These are phyloP conservation scores for Rhagonycha fulva DNA, from an alignment of 2,888 invertebrate species.

Conservation along the genomic window DNA sequence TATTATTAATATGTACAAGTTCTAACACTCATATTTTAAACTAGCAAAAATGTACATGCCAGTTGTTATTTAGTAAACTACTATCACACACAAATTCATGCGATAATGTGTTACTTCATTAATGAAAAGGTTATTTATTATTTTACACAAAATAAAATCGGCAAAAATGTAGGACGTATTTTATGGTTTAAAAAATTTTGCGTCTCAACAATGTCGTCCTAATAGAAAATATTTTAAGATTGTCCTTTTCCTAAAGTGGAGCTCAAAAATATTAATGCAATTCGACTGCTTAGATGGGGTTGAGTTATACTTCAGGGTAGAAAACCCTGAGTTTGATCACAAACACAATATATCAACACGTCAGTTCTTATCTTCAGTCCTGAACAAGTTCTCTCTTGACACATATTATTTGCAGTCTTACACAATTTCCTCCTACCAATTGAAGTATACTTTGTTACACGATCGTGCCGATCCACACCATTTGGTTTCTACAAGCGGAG, in stretches of 20 bases:
- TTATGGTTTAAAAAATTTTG: conserved; percentile 4
- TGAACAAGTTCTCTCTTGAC: conserved; percentile 17
- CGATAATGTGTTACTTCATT: conserved; percentile 24
- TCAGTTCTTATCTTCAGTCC: conserved; percentile 22
- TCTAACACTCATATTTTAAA: conserved; percentile 26
- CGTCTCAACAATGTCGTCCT: conserved; percentile 6
- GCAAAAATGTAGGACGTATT: conserved; percentile 24
- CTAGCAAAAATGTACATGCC: conserved; percentile 21
- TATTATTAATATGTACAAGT: conserved; percentile 28
- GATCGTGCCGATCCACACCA: conserved; percentile 84
- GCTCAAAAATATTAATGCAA: conserved; percentile 22
- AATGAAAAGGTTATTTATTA: conserved; percentile 11
- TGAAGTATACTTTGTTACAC: conserved; percentile 67
- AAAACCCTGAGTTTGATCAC: conserved; percentile 26
- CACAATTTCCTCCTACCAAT: conserved; percentile 56
- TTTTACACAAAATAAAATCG: conserved; percentile 26
- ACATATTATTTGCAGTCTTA: conserved; percentile 22
- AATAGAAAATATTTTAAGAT: conserved; percentile 15
- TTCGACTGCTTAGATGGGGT: conserved; percentile 25
- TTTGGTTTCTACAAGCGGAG: conserved; percentile 80
- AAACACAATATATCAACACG: conserved; percentile 22
- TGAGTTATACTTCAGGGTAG: conserved; percentile 23
- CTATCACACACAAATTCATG: conserved; percentile 30
- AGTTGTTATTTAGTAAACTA: conserved; percentile 24
- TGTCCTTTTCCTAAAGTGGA: conserved; percentile 26